Evolutionary conservation across 2,888 invertebrate species (phyloP), one percentile per base, ranked within the genome.

Genomic region (Zonitis immaculata): DNA sequence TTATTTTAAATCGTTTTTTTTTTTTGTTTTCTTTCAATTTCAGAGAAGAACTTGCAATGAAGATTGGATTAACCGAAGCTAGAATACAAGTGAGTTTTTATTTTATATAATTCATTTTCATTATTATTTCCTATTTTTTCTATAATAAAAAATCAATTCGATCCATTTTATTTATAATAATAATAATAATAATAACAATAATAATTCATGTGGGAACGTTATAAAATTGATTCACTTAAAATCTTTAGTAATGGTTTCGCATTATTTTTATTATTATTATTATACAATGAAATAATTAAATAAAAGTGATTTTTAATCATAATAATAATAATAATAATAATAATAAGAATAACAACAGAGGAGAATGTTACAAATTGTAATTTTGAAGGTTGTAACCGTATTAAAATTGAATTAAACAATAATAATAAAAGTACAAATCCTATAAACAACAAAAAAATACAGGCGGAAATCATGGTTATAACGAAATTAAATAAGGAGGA

Each of bases 41-140:
- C 88, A 91, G 95, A 78, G 92, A 95, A 78, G 94, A 95, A 77
- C 81, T 95, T 57, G 95, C 95, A 30, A 91, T 94, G 89, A 93
- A 94, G 80, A 93, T 95, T 69, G 94, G 93, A 67, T 79, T 95
- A 65, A 95, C 94, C 44, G 95, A 95, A 82, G 94, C 94, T 52
- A 82, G 95, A 75, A 94, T 95, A 78, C 95, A 95, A 88, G 95
- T 94, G 81, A 81, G 80, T 56, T 52, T 42, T 25, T 25, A 25
- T 45, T 50, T 45, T 14, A 20, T 2, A 18, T 30, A 47, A 3
- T 27, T 32, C 14, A 6, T 32, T 47, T 32, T 20, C 1, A 9
- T 47, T 35, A 22, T 27, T 26, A 26, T 6, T 1, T 8, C 8
- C 8, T 27, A 27, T 9, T 2, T 9, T 27, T 9, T 27, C 3